Conservation (phyloP, 2,113 vertebrate genomes). For the Tonatia bakeri region DNA sequence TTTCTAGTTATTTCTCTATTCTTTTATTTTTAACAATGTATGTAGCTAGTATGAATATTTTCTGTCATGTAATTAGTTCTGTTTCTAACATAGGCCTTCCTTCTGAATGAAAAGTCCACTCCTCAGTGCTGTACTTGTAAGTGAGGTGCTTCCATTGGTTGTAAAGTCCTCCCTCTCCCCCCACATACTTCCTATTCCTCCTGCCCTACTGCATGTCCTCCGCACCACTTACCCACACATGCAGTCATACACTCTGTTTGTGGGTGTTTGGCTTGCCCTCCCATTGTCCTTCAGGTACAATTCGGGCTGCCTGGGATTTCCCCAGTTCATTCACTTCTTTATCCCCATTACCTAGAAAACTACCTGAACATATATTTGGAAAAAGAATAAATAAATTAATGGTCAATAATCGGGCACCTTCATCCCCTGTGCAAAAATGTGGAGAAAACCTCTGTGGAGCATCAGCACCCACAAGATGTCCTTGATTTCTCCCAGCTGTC, state of each 20-base stretch:
- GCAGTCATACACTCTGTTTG: background rate
- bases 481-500: background rate
- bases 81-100: background rate
- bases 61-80: background rate
- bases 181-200: background rate
- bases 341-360: background rate
- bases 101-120: background rate
- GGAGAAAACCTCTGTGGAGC: background rate
- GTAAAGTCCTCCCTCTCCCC: fast-evolving
- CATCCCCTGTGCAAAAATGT: background rate
- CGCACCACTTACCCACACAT: background rate
- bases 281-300: background rate
- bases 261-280: background rate
- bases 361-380: background rate
- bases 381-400: background rate
- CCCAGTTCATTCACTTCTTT: background rate
- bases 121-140: background rate
- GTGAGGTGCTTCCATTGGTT: background rate
- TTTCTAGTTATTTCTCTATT: background rate
- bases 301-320: background rate
- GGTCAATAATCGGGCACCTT: background rate
- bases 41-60: background rate
- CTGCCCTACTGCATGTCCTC: background rate
- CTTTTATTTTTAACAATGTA: background rate
- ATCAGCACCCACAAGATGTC: background rate